These are phyloP conservation scores for Mormyrus proboscirostris DNA, from an alignment of 2,797 vertebrate species.

Conservation along the genomic window DNA sequence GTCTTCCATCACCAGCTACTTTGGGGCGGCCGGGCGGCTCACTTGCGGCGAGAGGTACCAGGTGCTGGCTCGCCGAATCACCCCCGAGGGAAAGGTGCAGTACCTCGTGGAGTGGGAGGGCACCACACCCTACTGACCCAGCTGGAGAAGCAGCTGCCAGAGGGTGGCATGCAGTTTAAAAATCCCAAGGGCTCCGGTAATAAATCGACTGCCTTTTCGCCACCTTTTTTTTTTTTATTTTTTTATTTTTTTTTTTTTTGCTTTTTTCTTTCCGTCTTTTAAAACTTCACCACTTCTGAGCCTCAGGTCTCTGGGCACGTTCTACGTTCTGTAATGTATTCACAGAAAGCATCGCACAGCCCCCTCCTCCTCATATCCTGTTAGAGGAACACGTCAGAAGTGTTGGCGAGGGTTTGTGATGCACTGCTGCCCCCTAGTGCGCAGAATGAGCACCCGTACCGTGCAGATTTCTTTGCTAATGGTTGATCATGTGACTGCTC, in stretches of 20 bases:
- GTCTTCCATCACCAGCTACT: constrained; percentile 89
- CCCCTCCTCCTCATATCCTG: neutral
- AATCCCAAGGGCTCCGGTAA: neutral
- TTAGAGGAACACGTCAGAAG: neutral
- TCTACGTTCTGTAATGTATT: constrained; percentile 12
- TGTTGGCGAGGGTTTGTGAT: neutral
- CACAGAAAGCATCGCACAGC: neutral
- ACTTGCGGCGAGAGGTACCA: constrained; percentile 88
- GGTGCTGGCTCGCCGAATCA: constrained; percentile 85
- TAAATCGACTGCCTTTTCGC: neutral
- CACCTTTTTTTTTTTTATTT: constrained; percentile 14
- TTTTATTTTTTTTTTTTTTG: constrained; percentile 3
- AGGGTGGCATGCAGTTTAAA: neutral
- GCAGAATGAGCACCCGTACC: neutral
- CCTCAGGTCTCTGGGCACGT: constrained; percentile 21
- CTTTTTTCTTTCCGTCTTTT: constrained; percentile 16
- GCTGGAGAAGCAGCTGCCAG: neutral
- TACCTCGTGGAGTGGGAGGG: constrained; percentile 96
- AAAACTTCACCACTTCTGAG: constrained; percentile 13
- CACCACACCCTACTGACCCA: constrained; percentile 77
- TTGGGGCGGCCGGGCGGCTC: constrained; percentile 76
- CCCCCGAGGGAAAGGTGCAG: constrained; percentile 83
- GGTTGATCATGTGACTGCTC: neutral
- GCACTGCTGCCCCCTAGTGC: neutral
- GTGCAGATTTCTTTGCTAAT: neutral